Base-by-base conservation (phyloP, 2,113 vertebrate species). In the Sprattus sprattus region DNA sequence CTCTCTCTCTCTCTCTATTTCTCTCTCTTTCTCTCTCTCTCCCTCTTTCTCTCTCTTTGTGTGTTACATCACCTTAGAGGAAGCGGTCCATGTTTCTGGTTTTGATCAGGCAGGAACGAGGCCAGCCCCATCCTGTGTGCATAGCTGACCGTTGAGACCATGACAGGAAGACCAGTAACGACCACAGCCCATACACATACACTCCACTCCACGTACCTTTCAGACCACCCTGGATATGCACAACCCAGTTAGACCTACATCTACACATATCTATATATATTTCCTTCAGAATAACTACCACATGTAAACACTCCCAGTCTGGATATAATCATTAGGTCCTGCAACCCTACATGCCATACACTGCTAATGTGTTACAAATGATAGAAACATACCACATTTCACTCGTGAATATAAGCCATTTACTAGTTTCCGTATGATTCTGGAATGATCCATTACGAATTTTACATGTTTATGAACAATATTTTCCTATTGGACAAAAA, bases 31-130 rank as follows among this genome's bases (percentile, higher is more conserved):
- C 8, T 6, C n/a, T 28, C n/a, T 32, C 11, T 32, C 11, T 11
- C 13, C n/a, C 13, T 75, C 71, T 75, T 18, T 78, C 71, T 78
- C 71, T 25, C 71, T 78, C 71, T 78, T 78, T 78, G 71, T 78
- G 71, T 39, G 71, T 32, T 78, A 78, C 71, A 78, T 78, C 71
- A 78, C 71, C 10, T 78, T 32, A 78, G 71, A 78, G 71, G 71
- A 78, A 78, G 71, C 71, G 71, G 13, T 78, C 71, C 71, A 78
- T 32, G 71, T 10, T 32, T 78, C 71, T 78, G 71, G 71, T 78
- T 78, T 78, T 78, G 71, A 78, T 78, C 71, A 78, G 71, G 71
- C 71, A 78, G 71, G 71, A 78, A 78, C 44, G 71, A 78, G 71
- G 71, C 4, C 71, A 78, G 71, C 71, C 71, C 28, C 71, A 78